Percentiles rank a stretch among this genome's conserved stretches.
These are phyloP conservation scores for Catamblyrhynchus diadema DNA, from an alignment of 2,797 vertebrate genomes.

Conservation along the genomic window DNA sequence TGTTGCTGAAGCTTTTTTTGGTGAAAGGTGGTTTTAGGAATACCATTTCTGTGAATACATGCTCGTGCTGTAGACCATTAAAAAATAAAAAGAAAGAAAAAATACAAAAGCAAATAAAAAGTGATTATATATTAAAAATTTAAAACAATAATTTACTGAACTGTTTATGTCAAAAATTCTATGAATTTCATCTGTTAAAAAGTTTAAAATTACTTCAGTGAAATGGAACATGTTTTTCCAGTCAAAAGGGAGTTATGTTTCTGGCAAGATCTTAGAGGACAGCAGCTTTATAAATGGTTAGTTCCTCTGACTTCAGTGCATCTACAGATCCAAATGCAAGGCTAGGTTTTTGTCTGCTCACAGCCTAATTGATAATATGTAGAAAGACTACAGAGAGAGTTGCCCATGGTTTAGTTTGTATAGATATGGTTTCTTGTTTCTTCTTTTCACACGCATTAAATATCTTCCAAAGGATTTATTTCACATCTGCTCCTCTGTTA, in stretches of 20 bases:
- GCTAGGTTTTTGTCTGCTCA: not conserved
- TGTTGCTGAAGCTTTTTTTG: not conserved
- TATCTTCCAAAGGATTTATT: conserved; percentile 15
- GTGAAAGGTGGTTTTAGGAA: not conserved
- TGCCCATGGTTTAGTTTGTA: not conserved
- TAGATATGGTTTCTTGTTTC: conserved; percentile 23
- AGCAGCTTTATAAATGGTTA: not conserved
- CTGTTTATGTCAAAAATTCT: not conserved
- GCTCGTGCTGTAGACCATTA: accelerated
- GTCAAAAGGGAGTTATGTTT: not conserved
- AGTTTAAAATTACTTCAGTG: not conserved
- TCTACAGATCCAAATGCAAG: not conserved
- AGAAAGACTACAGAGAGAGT: not conserved
- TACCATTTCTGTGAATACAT: not conserved
- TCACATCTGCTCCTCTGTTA: not conserved
- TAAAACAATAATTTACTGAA: not conserved
- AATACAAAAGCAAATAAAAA: accelerated
- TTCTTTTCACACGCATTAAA: not conserved
- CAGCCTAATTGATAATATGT: not conserved
- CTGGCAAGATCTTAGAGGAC: not conserved
- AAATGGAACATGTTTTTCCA: not conserved
- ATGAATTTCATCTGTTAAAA: not conserved
- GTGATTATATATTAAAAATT: not conserved
- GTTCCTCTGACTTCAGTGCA: not conserved
- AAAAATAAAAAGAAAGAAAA: not conserved